Percentiles rank a stretch among this genome's conserved stretches.
phyloP scores from a whole-genome alignment of 2,888 invertebrate genomes.

The Xylophagus ater region DNA sequence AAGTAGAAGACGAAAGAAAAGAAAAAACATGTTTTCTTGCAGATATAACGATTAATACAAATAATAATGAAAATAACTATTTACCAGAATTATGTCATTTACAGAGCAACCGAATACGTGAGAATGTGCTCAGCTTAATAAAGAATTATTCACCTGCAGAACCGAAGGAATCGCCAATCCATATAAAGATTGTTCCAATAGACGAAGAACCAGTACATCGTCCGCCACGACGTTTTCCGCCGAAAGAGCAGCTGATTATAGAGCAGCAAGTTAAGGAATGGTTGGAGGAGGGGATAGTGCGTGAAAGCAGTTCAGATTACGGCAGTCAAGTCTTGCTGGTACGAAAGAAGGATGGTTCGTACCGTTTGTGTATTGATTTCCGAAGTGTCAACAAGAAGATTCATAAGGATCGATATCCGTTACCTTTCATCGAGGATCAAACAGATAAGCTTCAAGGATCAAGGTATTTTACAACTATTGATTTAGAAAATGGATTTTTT shows the following conservation, averaged over 20 bases:
- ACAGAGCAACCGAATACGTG: no score
- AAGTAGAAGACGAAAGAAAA: no score
- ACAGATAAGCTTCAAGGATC: background rate
- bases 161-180: background rate
- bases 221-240: conserved; percentile 20
- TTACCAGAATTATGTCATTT: no score
- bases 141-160: background rate
- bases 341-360: conserved; percentile 7
- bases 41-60: no score
- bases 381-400: background rate
- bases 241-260: conserved; percentile 20
- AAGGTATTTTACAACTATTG: conserved; percentile 1
- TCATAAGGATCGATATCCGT: no score
- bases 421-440: no score
- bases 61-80: no score
- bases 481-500: conserved; percentile 3
- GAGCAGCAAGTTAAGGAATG: conserved; percentile 23
- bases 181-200: conserved; percentile 21
- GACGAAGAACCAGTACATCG: conserved; percentile 24
- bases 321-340: conserved; percentile 18
- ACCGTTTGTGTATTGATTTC: conserved; percentile 4
- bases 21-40: no score
- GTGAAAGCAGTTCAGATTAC: conserved; percentile 23
- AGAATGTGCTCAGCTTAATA: no score
- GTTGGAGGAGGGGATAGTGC: conserved; percentile 23